phyloP scores from a whole-genome alignment of 2,797 vertebrate genomes.

The Phataginus tricuspis region DNA sequence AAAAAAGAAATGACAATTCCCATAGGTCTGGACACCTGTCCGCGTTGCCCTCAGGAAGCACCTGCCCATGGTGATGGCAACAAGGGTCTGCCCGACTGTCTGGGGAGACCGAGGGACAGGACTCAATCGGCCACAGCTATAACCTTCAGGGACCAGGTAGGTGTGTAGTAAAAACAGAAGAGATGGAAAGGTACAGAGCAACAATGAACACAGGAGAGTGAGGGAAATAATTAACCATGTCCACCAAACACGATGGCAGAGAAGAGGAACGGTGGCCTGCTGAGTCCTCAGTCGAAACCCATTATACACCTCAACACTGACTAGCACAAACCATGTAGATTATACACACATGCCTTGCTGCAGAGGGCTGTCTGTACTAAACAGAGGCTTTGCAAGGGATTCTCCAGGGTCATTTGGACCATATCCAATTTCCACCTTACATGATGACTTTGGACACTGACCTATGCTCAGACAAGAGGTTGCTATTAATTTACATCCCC shows the following conservation, averaged over 20 bases:
- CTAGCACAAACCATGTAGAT: background rate
- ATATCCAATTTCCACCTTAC: background rate
- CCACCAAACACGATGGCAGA: background rate
- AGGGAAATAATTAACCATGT: background rate
- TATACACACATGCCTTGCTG: background rate
- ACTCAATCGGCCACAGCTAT: background rate
- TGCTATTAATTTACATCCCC: background rate
- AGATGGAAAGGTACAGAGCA: background rate
- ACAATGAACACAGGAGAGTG: background rate
- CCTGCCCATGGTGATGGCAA: background rate
- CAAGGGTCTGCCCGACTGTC: background rate
- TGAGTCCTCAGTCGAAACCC: background rate
- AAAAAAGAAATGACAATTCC: background rate
- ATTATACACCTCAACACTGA: background rate
- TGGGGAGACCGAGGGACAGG: background rate
- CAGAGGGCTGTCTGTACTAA: background rate
- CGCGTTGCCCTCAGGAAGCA: background rate
- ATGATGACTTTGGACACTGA: background rate
- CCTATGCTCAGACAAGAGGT: background rate
- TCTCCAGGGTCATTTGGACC: background rate
- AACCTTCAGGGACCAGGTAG: background rate
- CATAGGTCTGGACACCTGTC: background rate
- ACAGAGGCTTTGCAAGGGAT: background rate
- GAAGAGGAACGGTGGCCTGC: background rate
- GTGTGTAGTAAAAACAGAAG: background rate